Conservation (phyloP, 2,888 invertebrate species). For the Pollenia amentaria region DNA sequence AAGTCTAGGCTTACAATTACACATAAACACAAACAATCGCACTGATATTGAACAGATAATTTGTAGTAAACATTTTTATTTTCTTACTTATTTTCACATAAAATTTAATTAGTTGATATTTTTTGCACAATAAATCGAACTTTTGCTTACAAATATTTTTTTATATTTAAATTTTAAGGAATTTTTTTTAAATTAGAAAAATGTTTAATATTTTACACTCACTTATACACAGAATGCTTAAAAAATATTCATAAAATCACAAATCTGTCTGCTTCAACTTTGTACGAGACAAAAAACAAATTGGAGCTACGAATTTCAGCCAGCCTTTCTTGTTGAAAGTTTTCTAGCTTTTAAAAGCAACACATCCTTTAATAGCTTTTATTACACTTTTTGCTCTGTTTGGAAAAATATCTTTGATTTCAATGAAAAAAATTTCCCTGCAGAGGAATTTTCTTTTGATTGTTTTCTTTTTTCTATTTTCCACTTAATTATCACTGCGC, state of each 20-base stretch:
- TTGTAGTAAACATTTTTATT: constrained; percentile 31
- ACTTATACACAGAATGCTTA: neutral
- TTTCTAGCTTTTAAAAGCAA: constrained; percentile 50
- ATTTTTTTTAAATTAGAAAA: constrained; percentile 7
- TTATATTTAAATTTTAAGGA: constrained; percentile 33
- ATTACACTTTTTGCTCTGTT: constrained; percentile 34
- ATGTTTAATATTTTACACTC: constrained; percentile 24
- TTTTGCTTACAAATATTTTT: neutral
- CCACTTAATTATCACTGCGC: constrained; percentile 61
- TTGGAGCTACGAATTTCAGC: neutral
- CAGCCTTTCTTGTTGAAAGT: constrained; percentile 60
- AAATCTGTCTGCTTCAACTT: constrained; percentile 27
- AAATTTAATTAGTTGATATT: constrained; percentile 44
- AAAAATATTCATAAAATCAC: constrained; percentile 17
- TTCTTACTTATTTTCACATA: constrained; percentile 5
- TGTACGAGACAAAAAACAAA: constrained; percentile 23
- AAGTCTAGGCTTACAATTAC: neutral
- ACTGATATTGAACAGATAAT: constrained; percentile 9
- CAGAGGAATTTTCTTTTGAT: constrained; percentile 59
- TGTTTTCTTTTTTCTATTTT: constrained; percentile 34
- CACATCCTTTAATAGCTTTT: constrained; percentile 53
- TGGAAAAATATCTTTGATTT: constrained; percentile 28
- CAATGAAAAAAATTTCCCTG: constrained; percentile 42
- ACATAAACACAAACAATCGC: constrained; percentile 32
- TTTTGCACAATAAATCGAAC: neutral